These are phyloP conservation scores for Colletes gigas DNA, from an alignment of 1,140 invertebrate species.

Conservation along the genomic window DNA sequence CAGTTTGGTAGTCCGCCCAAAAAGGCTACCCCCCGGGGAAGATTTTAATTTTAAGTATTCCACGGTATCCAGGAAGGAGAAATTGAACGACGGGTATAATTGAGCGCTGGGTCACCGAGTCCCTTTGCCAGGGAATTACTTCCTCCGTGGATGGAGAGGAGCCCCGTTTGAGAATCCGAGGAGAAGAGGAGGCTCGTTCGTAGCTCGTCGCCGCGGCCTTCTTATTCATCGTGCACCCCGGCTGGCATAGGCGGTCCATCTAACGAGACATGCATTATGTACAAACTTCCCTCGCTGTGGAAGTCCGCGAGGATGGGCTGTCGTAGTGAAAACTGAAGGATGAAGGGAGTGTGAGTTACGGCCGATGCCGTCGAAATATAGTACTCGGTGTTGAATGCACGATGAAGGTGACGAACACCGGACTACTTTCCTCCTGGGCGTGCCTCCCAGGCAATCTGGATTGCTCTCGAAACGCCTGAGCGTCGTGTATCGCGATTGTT, in stretches of 20 bases:
- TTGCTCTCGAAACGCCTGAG: not conserved
- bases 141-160: not conserved
- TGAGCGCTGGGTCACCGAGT: not conserved
- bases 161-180: not conserved
- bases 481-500: not conserved
- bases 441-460: not conserved
- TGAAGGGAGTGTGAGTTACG: conserved; percentile 44
- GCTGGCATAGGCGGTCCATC: conserved; percentile 11
- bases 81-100: no score
- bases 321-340: conserved; percentile 30
- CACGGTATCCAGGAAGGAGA: no score
- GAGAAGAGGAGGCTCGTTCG: not conserved
- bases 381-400: conserved; percentile 15
- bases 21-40: no score
- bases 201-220: not conserved
- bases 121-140: not conserved
- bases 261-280: conserved; percentile 68
- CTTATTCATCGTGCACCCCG: conserved; percentile 32
- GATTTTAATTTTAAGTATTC: no score
- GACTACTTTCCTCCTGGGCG: conserved; percentile 3
- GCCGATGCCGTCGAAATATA: conserved; percentile 35
- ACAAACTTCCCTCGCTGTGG: conserved; percentile 51
- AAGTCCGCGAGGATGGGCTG: not conserved
- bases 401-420: conserved; percentile 10
- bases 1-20: not conserved